Percentiles rank a stretch among this genome's conserved stretches.
phyloP scores from a whole-genome alignment of 1,140 invertebrate species.

The Acromyrmex charruanus region DNA sequence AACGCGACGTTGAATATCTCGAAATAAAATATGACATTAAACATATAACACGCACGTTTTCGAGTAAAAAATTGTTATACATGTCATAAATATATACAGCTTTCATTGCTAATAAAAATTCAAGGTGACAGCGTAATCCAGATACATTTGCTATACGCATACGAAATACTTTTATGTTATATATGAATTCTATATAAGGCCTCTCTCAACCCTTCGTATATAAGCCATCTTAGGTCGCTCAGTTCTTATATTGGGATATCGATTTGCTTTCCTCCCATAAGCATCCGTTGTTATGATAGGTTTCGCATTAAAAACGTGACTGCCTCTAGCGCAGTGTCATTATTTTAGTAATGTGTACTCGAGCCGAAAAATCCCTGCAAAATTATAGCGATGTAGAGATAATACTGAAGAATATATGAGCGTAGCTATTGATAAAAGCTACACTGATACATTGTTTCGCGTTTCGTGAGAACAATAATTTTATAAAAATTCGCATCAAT shows the following conservation, averaged over 20 bases:
- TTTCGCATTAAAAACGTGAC: constrained; percentile 21
- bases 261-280: constrained; percentile 36
- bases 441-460: not conserved
- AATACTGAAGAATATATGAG: not conserved
- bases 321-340: not conserved
- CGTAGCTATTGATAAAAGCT: not conserved
- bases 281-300: constrained; percentile 1
- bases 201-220: constrained; percentile 14
- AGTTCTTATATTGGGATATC: constrained; percentile 45
- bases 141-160: constrained; percentile 37
- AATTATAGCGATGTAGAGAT: not conserved
- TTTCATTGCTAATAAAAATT: constrained; percentile 48
- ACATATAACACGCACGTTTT: not conserved
- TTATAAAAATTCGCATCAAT: constrained; percentile 17
- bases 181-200: constrained; percentile 29
- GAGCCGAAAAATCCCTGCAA: not conserved
- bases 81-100: constrained; percentile 18
- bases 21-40: constrained; percentile 15
- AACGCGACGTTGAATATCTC: constrained; percentile 17
- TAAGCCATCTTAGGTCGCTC: constrained; percentile 33
- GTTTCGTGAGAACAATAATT: not conserved
- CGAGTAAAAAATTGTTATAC: constrained; percentile 10
- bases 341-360: constrained; percentile 16
- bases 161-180: constrained; percentile 31
- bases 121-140: constrained; percentile 32